Conservation (phyloP, 2,888 invertebrate species). For the Eucera pruinosa region DNA sequence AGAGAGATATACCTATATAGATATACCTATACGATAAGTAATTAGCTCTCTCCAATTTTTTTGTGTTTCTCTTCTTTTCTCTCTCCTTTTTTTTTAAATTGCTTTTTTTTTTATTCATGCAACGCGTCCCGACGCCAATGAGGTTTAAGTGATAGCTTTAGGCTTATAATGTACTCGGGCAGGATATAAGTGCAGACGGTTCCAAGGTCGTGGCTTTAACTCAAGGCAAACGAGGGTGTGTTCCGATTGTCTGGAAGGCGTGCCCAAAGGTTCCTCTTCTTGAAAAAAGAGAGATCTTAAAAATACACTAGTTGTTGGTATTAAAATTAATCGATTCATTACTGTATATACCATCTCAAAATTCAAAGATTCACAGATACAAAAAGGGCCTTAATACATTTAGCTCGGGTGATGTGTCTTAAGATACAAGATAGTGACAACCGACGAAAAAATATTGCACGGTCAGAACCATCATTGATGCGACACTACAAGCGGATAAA, state of each 20-base stretch:
- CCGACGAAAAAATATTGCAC: no score
- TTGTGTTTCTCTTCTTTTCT: not conserved
- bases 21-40: slow-evolving; percentile 36
- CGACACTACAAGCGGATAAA: no score
- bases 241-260: slow-evolving; percentile 42
- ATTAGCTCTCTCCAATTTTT: slow-evolving; percentile 6
- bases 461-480: no score
- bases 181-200: slow-evolving; percentile 35
- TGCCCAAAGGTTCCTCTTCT: slow-evolving; percentile 26
- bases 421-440: no score
- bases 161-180: slow-evolving; percentile 39
- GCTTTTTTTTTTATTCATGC: slow-evolving; percentile 45
- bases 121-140: slow-evolving; percentile 58
- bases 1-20: not conserved
- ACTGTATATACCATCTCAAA: no score
- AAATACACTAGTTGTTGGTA: not conserved
- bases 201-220: slow-evolving; percentile 44
- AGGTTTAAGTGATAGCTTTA: slow-evolving; percentile 55
- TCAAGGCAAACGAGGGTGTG: slow-evolving; percentile 51
- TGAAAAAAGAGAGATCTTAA: not conserved
- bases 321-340: not conserved
- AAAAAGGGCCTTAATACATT: no score
- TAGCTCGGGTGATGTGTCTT: no score
- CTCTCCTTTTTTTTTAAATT: slow-evolving; percentile 4
- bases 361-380: not conserved